phyloP scores from a whole-genome alignment of 92 coral and sea anemone genomes.

The Diadumene lineata region DNA sequence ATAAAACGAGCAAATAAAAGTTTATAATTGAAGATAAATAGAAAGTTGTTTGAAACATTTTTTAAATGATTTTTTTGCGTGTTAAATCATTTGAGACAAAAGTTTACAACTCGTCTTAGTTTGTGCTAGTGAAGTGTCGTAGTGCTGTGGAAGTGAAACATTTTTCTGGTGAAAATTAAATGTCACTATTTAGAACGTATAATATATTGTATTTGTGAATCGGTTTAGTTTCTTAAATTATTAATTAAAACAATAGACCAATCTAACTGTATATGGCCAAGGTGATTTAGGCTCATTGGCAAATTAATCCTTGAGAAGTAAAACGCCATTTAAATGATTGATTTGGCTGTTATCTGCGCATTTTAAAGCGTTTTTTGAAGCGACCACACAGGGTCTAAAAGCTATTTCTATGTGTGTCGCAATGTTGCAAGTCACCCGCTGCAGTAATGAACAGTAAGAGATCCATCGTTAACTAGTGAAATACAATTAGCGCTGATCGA shows the following conservation, averaged over 20 bases:
- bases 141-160: too few relatives aligned
- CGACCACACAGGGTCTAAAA: neutral
- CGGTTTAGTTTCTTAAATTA: neutral
- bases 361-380: neutral
- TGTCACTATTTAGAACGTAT: too few relatives aligned
- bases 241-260: neutral
- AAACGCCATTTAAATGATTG: neutral
- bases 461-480: neutral
- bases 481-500: neutral
- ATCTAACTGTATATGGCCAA: neutral
- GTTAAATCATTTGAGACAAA: too few relatives aligned
- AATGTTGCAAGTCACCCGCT: slow-evolving; percentile 21
- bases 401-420: slow-evolving; percentile 9
- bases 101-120: too few relatives aligned
- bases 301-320: neutral
- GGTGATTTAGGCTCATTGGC: slow-evolving; percentile 1
- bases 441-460: neutral
- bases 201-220: neutral
- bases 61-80: too few relatives aligned
- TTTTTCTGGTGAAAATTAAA: too few relatives aligned
- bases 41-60: too few relatives aligned
- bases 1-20: too few relatives aligned
- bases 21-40: too few relatives aligned
- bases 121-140: too few relatives aligned
- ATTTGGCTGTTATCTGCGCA: neutral